Evolutionary conservation across 2,113 vertebrate species (phyloP).

Genomic region (Fregetta grallaria): DNA sequence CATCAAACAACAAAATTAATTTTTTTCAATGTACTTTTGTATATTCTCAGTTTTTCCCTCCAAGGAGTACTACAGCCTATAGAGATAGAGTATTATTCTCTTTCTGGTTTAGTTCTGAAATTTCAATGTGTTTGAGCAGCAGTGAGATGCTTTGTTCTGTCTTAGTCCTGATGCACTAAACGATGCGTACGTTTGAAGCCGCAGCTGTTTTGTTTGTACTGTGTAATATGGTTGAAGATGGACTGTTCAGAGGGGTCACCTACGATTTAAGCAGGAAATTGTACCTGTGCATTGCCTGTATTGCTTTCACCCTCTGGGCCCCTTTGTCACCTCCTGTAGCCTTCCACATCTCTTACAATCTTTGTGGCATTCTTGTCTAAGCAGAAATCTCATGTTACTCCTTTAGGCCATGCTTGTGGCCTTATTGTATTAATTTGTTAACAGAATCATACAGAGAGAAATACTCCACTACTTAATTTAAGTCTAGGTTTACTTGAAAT

Average conservation of each 20-base stretch:
- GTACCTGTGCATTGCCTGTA: not conserved
- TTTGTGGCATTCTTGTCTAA: not conserved
- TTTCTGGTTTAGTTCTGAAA: not conserved
- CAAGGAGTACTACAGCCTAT: not conserved
- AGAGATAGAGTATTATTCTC: not conserved
- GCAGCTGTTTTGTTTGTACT: not conserved
- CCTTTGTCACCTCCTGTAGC: not conserved
- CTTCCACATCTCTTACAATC: not conserved
- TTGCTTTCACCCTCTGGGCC: not conserved
- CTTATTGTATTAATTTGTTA: not conserved
- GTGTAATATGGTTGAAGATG: not conserved
- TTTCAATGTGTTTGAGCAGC: not conserved
- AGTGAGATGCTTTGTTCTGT: not conserved
- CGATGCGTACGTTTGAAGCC: not conserved
- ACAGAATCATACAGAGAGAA: not conserved
- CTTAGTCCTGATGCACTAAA: not conserved
- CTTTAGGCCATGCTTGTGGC: constrained; percentile 18
- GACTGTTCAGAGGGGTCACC: not conserved
- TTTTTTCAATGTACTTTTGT: not conserved
- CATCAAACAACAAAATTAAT: not conserved
- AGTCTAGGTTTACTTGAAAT: constrained; percentile 21
- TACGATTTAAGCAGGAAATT: not conserved
- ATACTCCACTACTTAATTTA: constrained; percentile 20
- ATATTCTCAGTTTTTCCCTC: not conserved
- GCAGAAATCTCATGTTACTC: not conserved